phyloP scores from a whole-genome alignment of 1,140 invertebrate genomes.

The Goniozus legneri region DNA sequence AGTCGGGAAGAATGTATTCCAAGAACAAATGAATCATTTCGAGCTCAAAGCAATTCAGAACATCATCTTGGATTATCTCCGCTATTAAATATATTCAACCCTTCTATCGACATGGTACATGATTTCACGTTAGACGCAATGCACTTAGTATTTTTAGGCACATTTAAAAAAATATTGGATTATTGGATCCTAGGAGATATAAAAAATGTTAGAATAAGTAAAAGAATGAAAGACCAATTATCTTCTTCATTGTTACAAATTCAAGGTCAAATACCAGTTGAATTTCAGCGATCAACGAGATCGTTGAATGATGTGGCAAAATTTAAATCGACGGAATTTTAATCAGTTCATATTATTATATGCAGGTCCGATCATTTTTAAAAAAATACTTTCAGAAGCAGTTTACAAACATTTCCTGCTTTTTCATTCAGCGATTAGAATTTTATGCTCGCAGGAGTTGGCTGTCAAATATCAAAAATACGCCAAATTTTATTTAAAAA shows the following conservation, averaged over 20 bases:
- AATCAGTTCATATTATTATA: background rate
- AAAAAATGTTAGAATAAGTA: background rate
- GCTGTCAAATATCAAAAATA: constrained; percentile 5
- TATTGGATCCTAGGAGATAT: constrained; percentile 1
- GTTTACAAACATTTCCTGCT: constrained; percentile 16
- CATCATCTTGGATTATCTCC: constrained; percentile 5
- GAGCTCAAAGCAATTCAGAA: background rate
- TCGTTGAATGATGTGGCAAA: background rate
- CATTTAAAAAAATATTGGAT: background rate
- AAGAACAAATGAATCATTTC: constrained; percentile 10
- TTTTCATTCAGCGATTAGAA: constrained; percentile 16
- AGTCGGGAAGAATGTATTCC: background rate
- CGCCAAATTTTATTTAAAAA: constrained; percentile 14
- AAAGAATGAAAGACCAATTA: background rate
- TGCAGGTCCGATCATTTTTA: constrained; percentile 16
- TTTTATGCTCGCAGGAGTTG: constrained; percentile 15
- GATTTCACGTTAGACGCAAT: constrained; percentile 9
- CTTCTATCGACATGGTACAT: constrained; percentile 2
- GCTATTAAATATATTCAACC: background rate
- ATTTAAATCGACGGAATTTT: background rate
- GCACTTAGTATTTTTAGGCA: constrained; percentile 3
- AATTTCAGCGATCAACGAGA: constrained; percentile 9
- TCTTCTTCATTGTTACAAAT: background rate
- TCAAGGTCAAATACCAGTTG: background rate
- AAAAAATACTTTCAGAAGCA: constrained; percentile 9